These are phyloP conservation scores for Troglohyphantes excavatus DNA, from an alignment of 2,888 invertebrate genomes.

Conservation along the genomic window DNA sequence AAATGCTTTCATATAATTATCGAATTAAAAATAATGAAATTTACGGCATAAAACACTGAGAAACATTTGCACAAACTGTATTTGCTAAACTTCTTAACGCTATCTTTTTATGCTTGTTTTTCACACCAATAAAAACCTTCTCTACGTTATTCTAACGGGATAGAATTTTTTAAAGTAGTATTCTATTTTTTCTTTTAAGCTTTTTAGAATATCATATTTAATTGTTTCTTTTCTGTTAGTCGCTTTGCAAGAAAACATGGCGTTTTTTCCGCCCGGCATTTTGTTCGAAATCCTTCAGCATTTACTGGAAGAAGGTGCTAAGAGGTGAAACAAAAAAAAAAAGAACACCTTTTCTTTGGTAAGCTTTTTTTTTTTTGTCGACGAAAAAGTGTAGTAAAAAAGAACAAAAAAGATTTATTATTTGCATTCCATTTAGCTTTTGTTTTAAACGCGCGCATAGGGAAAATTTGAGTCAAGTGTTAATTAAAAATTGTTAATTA, in stretches of 20 bases:
- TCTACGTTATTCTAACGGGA: neutral
- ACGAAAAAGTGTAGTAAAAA: slow-evolving; percentile 10
- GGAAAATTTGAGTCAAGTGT: slow-evolving; percentile 70
- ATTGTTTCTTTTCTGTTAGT: slow-evolving; percentile 57
- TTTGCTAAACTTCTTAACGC: neutral
- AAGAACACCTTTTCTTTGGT: slow-evolving; percentile 14
- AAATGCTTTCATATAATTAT: slow-evolving; percentile 29
- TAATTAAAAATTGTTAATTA: slow-evolving; percentile 78
- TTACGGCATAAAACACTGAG: slow-evolving; percentile 7
- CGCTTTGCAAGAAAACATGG: slow-evolving; percentile 38
- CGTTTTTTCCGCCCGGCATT: slow-evolving; percentile 47
- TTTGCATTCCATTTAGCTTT: slow-evolving; percentile 72
- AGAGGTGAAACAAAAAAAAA: slow-evolving; percentile 25
- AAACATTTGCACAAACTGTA: slow-evolving; percentile 12
- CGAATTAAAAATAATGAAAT: slow-evolving; percentile 37
- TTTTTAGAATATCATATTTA: slow-evolving; percentile 67
- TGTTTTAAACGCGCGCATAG: slow-evolving; percentile 62
- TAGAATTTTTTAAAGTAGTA: slow-evolving; percentile 21
- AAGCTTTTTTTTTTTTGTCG: slow-evolving; percentile 3
- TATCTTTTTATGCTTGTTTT: slow-evolving; percentile 8
- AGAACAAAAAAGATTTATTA: slow-evolving; percentile 64
- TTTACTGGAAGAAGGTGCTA: slow-evolving; percentile 23
- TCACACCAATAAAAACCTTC: neutral
- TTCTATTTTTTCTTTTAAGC: slow-evolving; percentile 22
- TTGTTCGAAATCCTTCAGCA: slow-evolving; percentile 50